Base-by-base conservation (phyloP, 53 echinoderm and acorn worm genomes). In the Mesocentrotus franciscanus region DNA sequence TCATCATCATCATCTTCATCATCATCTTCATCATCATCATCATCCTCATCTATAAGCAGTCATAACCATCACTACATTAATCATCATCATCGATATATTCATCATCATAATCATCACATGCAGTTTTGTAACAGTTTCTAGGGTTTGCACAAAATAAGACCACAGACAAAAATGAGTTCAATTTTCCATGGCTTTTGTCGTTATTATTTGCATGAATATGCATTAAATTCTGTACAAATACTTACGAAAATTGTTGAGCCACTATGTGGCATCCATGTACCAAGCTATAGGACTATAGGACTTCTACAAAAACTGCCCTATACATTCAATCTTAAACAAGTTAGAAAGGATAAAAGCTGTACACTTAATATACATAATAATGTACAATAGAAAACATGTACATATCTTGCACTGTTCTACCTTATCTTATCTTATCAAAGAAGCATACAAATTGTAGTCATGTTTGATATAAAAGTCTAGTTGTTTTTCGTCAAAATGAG, bases 151-250 rank as follows among this genome's bases (percentile, higher is more conserved):
- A n/a, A n/a, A n/a, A n/a, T n/a, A n/a, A n/a, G n/a, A n/a, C n/a
- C n/a, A n/a, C n/a, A n/a, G n/a, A n/a, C n/a, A n/a, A n/a, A n/a
- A n/a, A n/a, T n/a, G n/a, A n/a, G n/a, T n/a, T n/a, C n/a, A n/a
- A n/a, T 60, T 85, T 84, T 94, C 85, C n/a, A 64, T 85, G 94
- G 60, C 22, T 94, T 84, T 94, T 55, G 20, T 92, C 61, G 29
- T 94, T 94, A 94, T 85, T 94, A 94, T 94, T 94, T 94, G 94
- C 94, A 94, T 94, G 85, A 94, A 94, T 94, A 94, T 94, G 94
- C 94, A 94, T 94, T 78, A 85, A 56, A 94, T 62, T 94, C 94
- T 94, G 94, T 94, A 94, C 94, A 94, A 33, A 94, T 85, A 85
- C 93, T 93, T 93, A 29, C 24, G 16, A 93, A 78, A 78, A 93